These are phyloP conservation scores for Pedionomus torquatus DNA, from an alignment of 2,113 vertebrate genomes.

Conservation along the genomic window DNA sequence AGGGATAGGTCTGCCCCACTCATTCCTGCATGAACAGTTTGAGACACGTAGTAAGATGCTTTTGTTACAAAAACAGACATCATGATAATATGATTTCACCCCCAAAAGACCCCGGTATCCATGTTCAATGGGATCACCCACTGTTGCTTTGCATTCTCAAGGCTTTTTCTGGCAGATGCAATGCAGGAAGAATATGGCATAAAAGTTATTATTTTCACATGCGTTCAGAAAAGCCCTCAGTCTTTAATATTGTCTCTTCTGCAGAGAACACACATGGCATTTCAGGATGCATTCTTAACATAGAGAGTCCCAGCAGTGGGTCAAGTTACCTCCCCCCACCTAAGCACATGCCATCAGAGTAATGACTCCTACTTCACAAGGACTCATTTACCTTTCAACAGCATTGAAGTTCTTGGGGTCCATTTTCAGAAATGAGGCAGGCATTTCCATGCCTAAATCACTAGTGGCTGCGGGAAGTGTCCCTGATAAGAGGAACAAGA, in stretches of 20 bases:
- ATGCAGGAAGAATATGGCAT: neutral
- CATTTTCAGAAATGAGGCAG: neutral
- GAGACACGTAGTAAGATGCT: neutral
- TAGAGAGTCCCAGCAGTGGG: neutral
- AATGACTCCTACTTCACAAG: conserved; percentile 2
- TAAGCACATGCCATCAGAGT: neutral
- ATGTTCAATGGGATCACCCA: neutral
- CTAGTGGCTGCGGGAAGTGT: neutral
- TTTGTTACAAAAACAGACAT: neutral
- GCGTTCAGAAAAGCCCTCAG: neutral
- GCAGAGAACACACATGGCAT: neutral
- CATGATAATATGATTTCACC: neutral
- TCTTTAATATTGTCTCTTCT: neutral
- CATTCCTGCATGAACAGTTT: neutral
- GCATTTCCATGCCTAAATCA: neutral
- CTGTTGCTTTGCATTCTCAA: neutral
- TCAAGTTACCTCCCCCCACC: neutral
- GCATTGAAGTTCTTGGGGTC: neutral
- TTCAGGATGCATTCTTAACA: neutral
- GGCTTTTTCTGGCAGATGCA: neutral
- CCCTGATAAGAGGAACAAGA: neutral
- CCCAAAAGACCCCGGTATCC: neutral
- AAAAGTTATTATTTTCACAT: neutral
- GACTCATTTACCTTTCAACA: conserved; percentile 17
- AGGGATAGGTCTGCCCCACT: neutral